These are phyloP conservation scores for Botia kubotai DNA, from an alignment of 2,797 vertebrate genomes.

Conservation along the genomic window DNA sequence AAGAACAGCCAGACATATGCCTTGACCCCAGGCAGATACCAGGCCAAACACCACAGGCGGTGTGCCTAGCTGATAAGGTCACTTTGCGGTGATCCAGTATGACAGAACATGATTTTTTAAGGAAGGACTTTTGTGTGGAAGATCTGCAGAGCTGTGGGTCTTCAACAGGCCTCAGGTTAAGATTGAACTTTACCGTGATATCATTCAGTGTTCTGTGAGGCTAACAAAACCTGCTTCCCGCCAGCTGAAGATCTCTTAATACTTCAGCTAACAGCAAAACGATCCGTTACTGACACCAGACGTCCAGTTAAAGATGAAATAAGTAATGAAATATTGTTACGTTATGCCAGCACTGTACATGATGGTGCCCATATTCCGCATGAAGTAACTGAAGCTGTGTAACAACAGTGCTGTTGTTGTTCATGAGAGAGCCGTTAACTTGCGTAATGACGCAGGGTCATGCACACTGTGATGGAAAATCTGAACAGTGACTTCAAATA, in stretches of 20 bases:
- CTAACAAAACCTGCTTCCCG: not conserved
- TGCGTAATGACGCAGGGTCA: not conserved
- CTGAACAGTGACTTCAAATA: not conserved
- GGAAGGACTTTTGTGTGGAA: slow-evolving; percentile 14
- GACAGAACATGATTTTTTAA: slow-evolving; percentile 47
- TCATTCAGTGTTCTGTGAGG: not conserved
- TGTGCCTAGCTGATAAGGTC: slow-evolving; percentile 54
- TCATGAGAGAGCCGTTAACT: not conserved
- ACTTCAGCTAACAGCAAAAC: not conserved
- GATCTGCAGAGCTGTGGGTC: slow-evolving; percentile 12
- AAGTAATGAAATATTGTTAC: not conserved
- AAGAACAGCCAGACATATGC: slow-evolving; percentile 42
- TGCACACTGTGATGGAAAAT: slow-evolving; percentile 18
- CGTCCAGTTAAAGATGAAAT: not conserved
- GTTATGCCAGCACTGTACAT: not conserved
- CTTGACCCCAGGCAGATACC: slow-evolving; percentile 30
- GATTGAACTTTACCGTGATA: slow-evolving; percentile 6
- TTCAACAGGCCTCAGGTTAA: slow-evolving; percentile 13
- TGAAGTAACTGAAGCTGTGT: not conserved
- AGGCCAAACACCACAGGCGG: slow-evolving; percentile 35
- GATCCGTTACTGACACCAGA: not conserved
- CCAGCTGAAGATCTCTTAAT: not conserved
- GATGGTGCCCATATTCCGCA: not conserved
- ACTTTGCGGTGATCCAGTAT: slow-evolving; percentile 37
- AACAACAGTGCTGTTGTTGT: not conserved